A percentile compares a stretch with the other conserved stretches of the same genome.
Evolutionary conservation across 2,888 invertebrate genomes (phyloP).

Genomic region (Agrochola lota): DNA sequence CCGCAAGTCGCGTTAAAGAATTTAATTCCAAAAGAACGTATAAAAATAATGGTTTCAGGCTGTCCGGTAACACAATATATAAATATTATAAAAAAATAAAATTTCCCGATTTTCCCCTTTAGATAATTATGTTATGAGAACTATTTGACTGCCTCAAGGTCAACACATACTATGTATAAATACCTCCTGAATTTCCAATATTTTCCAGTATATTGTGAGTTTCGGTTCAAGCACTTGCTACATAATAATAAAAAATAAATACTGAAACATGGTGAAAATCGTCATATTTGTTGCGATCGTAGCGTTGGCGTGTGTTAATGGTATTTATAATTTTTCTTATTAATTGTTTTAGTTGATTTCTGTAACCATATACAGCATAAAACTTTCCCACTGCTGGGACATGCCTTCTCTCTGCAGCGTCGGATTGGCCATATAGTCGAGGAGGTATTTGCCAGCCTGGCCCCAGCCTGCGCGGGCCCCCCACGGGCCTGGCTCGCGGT

Average conservation of each 20-base stretch:
- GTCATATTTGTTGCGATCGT: conserved; percentile 49
- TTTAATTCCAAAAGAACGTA: background rate
- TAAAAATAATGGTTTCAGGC: background rate
- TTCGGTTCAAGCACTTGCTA: conserved; percentile 10
- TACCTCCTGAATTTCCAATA: conserved; percentile 24
- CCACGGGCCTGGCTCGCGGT: no score
- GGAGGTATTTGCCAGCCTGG: no score
- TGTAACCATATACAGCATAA: background rate
- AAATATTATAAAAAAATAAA: no score
- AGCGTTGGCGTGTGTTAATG: conserved; percentile 45
- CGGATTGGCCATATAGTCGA: no score
- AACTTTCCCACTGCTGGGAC: no score
- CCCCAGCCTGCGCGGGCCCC: no score
- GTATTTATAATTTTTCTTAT: conserved; percentile 33
- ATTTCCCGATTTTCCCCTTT: conserved; percentile 48
- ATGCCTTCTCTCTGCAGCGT: no score
- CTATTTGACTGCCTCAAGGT: conserved; percentile 52
- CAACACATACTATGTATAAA: conserved; percentile 40
- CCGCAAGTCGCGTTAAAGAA: no score
- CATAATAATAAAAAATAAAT: background rate
- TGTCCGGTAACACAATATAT: background rate
- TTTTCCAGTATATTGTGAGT: conserved; percentile 36
- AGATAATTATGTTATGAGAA: conserved; percentile 29
- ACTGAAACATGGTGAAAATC: conserved; percentile 55
- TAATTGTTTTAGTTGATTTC: background rate